Base-by-base conservation (phyloP, 2,113 vertebrate species). In the Prionailurus viverrinus region DNA sequence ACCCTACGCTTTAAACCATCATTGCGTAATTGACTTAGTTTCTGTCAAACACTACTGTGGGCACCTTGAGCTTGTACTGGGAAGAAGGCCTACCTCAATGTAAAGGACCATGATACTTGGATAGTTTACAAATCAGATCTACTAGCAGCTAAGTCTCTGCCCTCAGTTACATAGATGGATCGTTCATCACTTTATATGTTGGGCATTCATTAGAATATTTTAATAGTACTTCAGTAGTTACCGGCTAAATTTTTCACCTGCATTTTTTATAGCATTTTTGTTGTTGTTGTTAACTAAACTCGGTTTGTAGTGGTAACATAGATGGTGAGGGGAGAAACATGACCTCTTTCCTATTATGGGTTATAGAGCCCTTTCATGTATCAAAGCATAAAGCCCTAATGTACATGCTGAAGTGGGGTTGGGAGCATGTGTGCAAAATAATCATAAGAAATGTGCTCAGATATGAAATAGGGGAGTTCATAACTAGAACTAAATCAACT, bases 71-170 rank as follows among this genome's bases (percentile, higher is more conserved):
- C 45, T 95, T 89, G 2, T 53, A 27, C 6, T 58, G 53, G 61
- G 39, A 91, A 66, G n/a, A 16, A 29, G 11, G 21, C n/a, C 29
- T 33, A 31, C 2, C 7, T 61, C 76, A 53, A 1, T 39, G 51
- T 79, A 78, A 92, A 89, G 66, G 36, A 76, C 8, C 8, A 27
- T 55, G 48, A 15, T 58, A 14, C 76, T 41, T 66, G 48, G 31
- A 27, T 41, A 78, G 13, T 96, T 89, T 96, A 63, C 21, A 83
- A 69, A 74, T 63, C n/a, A 76, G 48, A 94, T 92, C 14, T 66
- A 33, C 7, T 48, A 55, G 53, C 7, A 76, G 2, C 3, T n/a
- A 83, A 90, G 55, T 69, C 61, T 90, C 66, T 68, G 16, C 25
- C 8, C 6, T 94, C 95, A 86, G 82, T 21, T 76, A 58, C 18